phyloP scores from a whole-genome alignment of 1,140 invertebrate genomes.

The Lordiphosa collinella region DNA sequence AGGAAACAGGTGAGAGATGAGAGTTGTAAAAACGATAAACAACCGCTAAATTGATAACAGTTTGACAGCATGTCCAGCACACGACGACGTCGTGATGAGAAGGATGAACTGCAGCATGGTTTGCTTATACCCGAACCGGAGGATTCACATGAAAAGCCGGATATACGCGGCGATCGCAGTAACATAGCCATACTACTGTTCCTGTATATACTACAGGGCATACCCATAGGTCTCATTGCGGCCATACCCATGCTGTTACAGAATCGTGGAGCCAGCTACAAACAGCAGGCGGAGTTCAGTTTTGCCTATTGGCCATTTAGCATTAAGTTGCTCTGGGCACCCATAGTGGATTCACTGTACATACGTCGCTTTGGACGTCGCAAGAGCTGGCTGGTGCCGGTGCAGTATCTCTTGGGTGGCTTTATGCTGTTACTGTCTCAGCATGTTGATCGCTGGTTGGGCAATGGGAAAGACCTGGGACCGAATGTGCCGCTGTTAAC shows the following conservation, averaged over 20 bases:
- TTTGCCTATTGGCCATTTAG: slow-evolving; percentile 99
- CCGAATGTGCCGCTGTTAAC: slow-evolving; percentile 92
- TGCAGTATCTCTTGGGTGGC: slow-evolving; percentile 91
- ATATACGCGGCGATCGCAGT: slow-evolving; percentile 86
- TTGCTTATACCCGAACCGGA: neutral
- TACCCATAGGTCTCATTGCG: slow-evolving; percentile 95
- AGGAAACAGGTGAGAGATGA: slow-evolving; percentile 7
- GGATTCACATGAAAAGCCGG: slow-evolving; percentile 51
- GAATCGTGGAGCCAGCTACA: slow-evolving; percentile 93
- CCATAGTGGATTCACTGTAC: slow-evolving; percentile 96
- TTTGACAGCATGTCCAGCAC: slow-evolving; percentile 16
- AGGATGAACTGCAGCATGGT: slow-evolving; percentile 14
- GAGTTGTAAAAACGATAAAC: neutral
- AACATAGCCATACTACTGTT: slow-evolving; percentile 94
- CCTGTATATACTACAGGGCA: slow-evolving; percentile 96
- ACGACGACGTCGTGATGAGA: slow-evolving; percentile 14
- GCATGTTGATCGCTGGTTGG: slow-evolving; percentile 88
- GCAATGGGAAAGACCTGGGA: slow-evolving; percentile 82
- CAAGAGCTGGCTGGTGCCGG: slow-evolving; percentile 97
- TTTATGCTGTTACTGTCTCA: slow-evolving; percentile 92
- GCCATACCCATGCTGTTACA: slow-evolving; percentile 97
- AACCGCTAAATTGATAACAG: neutral
- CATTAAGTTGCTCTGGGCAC: slow-evolving; percentile 98
- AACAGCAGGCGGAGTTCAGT: slow-evolving; percentile 98
- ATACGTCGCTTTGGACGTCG: slow-evolving; percentile 90